Evolutionary conservation across 2,888 invertebrate species (phyloP).

Genomic region (Mimumesa dahlbomi): DNA sequence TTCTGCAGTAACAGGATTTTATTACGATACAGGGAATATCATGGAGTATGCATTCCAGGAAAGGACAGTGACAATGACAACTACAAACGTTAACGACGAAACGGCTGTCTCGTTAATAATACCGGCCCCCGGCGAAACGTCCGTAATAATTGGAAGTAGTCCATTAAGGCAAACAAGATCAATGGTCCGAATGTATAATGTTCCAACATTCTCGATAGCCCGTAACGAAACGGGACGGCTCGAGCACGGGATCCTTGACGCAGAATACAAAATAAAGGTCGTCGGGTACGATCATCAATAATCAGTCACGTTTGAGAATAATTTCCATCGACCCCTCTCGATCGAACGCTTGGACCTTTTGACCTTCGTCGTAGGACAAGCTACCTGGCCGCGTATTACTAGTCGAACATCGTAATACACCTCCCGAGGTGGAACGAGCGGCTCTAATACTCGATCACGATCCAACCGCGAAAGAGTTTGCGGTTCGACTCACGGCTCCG

Average conservation of each 20-base stretch:
- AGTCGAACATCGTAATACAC: constrained; percentile 23
- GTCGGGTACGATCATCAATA: constrained; percentile 20
- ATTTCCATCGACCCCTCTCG: constrained; percentile 11
- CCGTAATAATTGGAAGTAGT: constrained; percentile 61
- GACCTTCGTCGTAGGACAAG: constrained; percentile 38
- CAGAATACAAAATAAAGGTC: too few species aligned
- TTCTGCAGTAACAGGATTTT: too few species aligned
- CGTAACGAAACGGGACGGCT: too few species aligned
- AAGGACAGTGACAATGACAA: too few species aligned
- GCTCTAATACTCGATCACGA: constrained; percentile 39
- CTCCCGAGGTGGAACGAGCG: constrained; percentile 32
- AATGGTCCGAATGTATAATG: constrained; percentile 33
- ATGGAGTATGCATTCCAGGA: too few species aligned
- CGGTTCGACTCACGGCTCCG: constrained; percentile 17
- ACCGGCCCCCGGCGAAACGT: constrained; percentile 29
- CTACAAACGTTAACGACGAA: too few species aligned
- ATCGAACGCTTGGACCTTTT: constrained; percentile 25
- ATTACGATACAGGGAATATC: too few species aligned
- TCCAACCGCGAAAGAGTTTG: constrained; percentile 5
- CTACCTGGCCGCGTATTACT: constrained; percentile 34
- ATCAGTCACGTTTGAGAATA: constrained; percentile 36
- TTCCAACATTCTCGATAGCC: too few species aligned
- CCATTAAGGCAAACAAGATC: constrained; percentile 53
- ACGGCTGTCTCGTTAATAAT: constrained; percentile 55
- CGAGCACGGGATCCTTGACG: too few species aligned